phyloP scores from a whole-genome alignment of 2,888 invertebrate species.

The Tachina lurida region DNA sequence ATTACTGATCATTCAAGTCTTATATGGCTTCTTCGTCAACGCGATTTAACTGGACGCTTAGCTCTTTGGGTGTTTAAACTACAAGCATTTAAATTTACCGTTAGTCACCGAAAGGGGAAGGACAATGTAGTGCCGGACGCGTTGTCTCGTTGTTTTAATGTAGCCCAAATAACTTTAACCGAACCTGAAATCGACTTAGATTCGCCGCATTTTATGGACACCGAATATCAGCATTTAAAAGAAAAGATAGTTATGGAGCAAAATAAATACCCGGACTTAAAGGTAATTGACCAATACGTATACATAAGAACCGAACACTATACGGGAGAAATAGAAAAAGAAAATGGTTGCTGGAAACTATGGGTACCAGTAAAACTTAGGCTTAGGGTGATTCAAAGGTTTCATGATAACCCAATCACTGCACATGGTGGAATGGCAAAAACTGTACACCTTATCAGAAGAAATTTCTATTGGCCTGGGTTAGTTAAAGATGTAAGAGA shows the following conservation, averaged over 20 bases:
- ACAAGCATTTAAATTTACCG: background rate
- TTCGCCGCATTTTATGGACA: constrained; percentile 21
- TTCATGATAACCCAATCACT: background rate
- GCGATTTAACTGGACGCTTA: background rate
- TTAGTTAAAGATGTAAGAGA: too few species aligned
- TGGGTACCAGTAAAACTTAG: constrained; percentile 10
- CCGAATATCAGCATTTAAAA: background rate
- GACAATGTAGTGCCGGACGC: constrained; percentile 13
- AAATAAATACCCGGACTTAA: constrained; percentile 21
- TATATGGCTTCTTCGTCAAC: constrained; percentile 7
- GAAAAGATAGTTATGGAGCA: background rate
- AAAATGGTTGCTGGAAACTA: constrained; percentile 8
- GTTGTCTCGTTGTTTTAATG: constrained; percentile 19
- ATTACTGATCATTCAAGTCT: constrained; percentile 32
- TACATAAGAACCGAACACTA: constrained; percentile 14
- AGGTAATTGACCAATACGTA: background rate
- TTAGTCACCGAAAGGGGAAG: constrained; percentile 51
- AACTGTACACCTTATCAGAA: background rate
- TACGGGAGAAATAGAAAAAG: background rate
- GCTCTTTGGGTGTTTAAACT: too few species aligned
- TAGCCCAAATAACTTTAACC: background rate
- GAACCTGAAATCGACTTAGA: constrained; percentile 31
- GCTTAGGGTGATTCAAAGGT: background rate
- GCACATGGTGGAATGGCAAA: constrained; percentile 35
- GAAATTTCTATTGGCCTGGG: too few species aligned